Evolutionary conservation across 2,113 vertebrate species (phyloP), one percentile per base, ranked within the genome.

Genomic region (zebrafish (Danio rerio)): DNA sequence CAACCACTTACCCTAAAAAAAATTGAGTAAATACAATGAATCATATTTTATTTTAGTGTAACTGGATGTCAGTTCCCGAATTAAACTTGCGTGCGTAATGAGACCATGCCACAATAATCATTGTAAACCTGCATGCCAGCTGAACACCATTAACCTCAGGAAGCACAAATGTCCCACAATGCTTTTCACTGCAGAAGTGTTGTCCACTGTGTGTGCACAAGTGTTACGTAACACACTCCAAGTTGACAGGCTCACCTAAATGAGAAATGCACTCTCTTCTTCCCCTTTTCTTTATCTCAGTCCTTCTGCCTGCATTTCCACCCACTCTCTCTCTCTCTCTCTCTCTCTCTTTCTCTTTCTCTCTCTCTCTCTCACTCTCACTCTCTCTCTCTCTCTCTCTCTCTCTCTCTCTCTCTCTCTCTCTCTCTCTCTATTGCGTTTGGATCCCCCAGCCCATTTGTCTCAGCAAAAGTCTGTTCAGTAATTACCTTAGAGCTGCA

Each of bases 401-500:
- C 66, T 50, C 55, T 42, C 18, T 4, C 31, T 20, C 50, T 13
- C 50, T 53, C 50, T 5, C 31, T 31, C 66, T 40, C 66, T 50
- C 55, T 42, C 18, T 4, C 31, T 20, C 50, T 13, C 50, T 53
- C 50, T 5, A n/a, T n/a, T n/a, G n/a, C 89, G 83, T 85, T 86
- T 31, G 88, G 84, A 89, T 91, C 88, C 58, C 52, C 74, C 72
- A 70, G 73, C 66, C 50, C 47, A 62, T 70, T 69, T 72, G 66
- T 83, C 84, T 65, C 84, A 70, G 80, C 74, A 72, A 76, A 85
- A 85, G 87, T 86, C 89, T 89, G 90, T 91, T 85, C 88, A 87
- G 91, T 94, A 93, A 94, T 94, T 94, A 94, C 91, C 91, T 87
- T 77, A 74, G 90, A 88, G 91, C 93, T 91, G 89, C 89, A 86